Conservation (phyloP, 1,140 invertebrate species). For the Brachionus paranguensis region DNA sequence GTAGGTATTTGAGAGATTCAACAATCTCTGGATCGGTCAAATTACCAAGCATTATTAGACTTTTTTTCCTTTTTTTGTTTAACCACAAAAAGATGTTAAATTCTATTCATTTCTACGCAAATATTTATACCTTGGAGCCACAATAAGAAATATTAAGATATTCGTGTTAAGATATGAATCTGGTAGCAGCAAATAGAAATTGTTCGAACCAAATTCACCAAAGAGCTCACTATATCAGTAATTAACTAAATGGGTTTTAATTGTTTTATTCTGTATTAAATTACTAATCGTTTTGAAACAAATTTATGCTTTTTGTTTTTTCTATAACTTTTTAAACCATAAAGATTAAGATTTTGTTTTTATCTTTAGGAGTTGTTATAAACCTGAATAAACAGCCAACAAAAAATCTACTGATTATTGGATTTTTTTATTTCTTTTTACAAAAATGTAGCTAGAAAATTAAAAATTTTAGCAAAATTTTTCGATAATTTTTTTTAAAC, state of each 20-base stretch:
- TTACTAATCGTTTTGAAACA: not conserved
- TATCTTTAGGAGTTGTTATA: not conserved
- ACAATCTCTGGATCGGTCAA: constrained; percentile 37
- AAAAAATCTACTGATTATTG: too few species aligned
- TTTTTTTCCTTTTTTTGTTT: not conserved
- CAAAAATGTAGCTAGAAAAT: too few species aligned
- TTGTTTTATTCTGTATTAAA: not conserved
- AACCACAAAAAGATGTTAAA: not conserved
- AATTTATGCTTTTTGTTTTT: not conserved
- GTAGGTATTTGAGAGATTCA: constrained; percentile 38
- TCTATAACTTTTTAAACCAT: not conserved
- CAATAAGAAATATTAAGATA: not conserved
- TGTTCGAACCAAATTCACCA: not conserved
- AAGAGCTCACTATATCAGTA: not conserved
- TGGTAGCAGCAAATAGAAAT: not conserved
- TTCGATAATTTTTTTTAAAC: too few species aligned
- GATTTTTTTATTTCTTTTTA: too few species aligned
- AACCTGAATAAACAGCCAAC: not conserved
- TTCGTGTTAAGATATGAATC: not conserved
- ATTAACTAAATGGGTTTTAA: not conserved
- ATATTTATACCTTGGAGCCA: not conserved
- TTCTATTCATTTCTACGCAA: not conserved
- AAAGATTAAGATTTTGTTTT: not conserved
- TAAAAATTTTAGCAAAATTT: too few species aligned
- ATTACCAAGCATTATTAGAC: not conserved